Base-by-base conservation (phyloP, 2,888 invertebrate species). In the Saturnia japonica region DNA sequence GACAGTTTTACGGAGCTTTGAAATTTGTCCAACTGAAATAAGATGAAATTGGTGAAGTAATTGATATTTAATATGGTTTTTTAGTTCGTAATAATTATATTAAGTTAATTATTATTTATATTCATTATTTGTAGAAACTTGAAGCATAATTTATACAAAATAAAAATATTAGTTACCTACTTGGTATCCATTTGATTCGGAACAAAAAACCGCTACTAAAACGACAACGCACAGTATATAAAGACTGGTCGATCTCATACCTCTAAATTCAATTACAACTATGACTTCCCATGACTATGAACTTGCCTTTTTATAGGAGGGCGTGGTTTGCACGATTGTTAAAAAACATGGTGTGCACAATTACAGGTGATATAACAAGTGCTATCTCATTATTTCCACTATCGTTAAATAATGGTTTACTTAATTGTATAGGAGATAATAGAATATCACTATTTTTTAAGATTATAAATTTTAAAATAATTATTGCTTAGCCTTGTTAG, bases 301-400 rank as follows among this genome's bases (percentile, higher is more conserved):
- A 93, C 91, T 92, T 93, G 87, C 77, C 76, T 89, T 89, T 84
- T 85, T 93, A 94, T 93, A 92, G 82, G 83, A 88, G 90, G 93
- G 93, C 91, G 93, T 92, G 92, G 91, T 82, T 82, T 77, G 79
- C 81, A 79, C 80, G 82, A 80, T 82, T 83, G 82, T 86, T 87
- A 90, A 87, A 87, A 88, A 89, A 89, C 83, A 88, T 87, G 82
- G 80, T 75, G 80, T 75, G 77, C 83, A 85, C 85, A 85, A 87
- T 87, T 82, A 85, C 83, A 82, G 79, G 78, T 77, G 76, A 73
- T 80, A 75, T 74, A 80, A 83, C 78, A 84, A 82, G 80, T 84
- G 79, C 74, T 79, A 64, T 19, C 22, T 60, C 28, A 73, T 70
- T 67, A 76, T 66, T 70, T 74, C 70, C 74, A 74, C 73, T 76